Evolutionary conservation across 2,113 vertebrate genomes (phyloP), one percentile per base, ranked within the genome.

Genomic region (Formicarius rufipectus): DNA sequence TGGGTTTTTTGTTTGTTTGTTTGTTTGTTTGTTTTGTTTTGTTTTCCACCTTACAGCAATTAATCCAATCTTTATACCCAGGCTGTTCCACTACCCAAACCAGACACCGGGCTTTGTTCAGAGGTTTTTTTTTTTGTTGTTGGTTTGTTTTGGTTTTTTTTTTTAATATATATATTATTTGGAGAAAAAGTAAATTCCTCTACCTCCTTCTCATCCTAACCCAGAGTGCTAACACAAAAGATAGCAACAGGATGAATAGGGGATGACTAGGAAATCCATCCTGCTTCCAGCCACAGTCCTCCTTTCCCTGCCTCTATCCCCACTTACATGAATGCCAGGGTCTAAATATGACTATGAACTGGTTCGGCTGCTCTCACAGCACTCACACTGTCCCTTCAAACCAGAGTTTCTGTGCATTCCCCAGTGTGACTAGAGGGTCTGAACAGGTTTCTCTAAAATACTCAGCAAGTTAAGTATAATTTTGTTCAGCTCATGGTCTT

Each of bases 81-180:
- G 22, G 16, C 22, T 1, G 1, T 52, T 45, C 28, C 35, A 49
- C 53, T 56, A 50, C 6, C 16, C 10, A 66, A 28, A 75, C 68
- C 40, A 75, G 66, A 55, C 30, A 71, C 12, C 5, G 3, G 19
- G 5, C 40, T 87, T 50, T 66, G 8, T 84, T 78, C 35, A 83
- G 55, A 60, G 2, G 0, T 2, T n/a, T 82, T 68, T 44, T 39
- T 19, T 13, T n/a, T n/a, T n/a, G n/a, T n/a, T n/a, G n/a, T n/a
- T n/a, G n/a, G n/a, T n/a, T n/a, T n/a, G n/a, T n/a, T n/a, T n/a
- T n/a, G n/a, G n/a, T n/a, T n/a, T n/a, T n/a, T n/a, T n/a, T n/a
- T n/a, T n/a, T n/a, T n/a, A n/a, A n/a, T n/a, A n/a, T n/a, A 4
- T 63, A 63, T 7, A 9, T 49, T 79, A 79, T 56, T 44, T 88